These are phyloP conservation scores for Petrolisthes manimaculis DNA, from an alignment of 2,888 invertebrate species.

Conservation along the genomic window DNA sequence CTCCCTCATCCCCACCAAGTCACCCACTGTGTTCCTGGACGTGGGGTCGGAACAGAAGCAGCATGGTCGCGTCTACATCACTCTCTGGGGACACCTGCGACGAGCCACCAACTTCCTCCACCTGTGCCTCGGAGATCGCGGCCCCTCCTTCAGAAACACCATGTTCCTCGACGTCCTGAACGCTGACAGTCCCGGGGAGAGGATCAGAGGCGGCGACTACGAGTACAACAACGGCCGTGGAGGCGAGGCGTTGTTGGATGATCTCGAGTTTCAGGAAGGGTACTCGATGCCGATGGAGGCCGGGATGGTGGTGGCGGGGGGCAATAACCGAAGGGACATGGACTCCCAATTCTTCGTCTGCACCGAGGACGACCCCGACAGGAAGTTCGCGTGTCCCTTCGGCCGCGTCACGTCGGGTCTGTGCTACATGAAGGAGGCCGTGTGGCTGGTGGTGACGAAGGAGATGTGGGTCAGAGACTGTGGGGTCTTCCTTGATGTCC, in stretches of 20 bases:
- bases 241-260: conserved; percentile 58
- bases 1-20: conserved; percentile 58
- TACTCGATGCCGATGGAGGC: conserved; percentile 64
- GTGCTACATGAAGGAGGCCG: conserved; percentile 55
- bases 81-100: conserved; percentile 63
- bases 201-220: conserved; percentile 57
- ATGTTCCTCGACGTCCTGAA: conserved; percentile 61
- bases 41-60: conserved; percentile 45
- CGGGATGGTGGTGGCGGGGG: conserved; percentile 61
- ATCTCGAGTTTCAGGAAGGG: conserved; percentile 59
- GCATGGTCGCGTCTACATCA: conserved; percentile 62
- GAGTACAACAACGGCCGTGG: conserved; percentile 64
- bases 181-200: conserved; percentile 55
- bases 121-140: conserved; percentile 61
- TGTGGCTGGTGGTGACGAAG: conserved; percentile 41
- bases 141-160: conserved; percentile 53
- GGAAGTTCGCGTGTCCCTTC: conserved; percentile 63
- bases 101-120: conserved; percentile 62
- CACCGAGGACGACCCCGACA: conserved; percentile 51
- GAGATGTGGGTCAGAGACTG: conserved; percentile 63
- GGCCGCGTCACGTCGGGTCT: conserved; percentile 52
- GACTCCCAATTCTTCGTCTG: conserved; percentile 64
- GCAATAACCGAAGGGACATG: conserved; percentile 36
- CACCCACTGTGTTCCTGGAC: conserved; percentile 62
- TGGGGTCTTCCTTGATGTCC: conserved; percentile 60